Conservation (phyloP, 1,140 invertebrate species). For the Drosophila malerkotliana region DNA sequence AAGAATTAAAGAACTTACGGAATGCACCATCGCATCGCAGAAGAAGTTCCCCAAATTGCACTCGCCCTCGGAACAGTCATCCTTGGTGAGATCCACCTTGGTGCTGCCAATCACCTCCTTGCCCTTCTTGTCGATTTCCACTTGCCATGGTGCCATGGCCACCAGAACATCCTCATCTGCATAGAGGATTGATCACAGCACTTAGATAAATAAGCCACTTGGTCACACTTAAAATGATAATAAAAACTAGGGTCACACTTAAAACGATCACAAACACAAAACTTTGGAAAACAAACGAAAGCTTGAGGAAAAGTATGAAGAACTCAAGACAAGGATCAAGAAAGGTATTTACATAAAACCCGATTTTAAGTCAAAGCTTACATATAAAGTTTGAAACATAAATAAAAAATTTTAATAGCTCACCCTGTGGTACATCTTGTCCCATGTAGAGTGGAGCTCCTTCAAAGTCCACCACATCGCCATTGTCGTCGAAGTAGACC, state of each 20-base stretch:
- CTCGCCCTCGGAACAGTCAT: conserved; percentile 86
- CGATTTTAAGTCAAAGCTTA: background rate
- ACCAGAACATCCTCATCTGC: conserved; percentile 83
- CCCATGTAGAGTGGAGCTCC: conserved; percentile 91
- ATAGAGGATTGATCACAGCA: conserved; percentile 1
- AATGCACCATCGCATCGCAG: conserved; percentile 89
- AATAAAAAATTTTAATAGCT: conserved; percentile 2
- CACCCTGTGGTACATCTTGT: conserved; percentile 87
- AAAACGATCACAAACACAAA: background rate
- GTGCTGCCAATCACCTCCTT: conserved; percentile 86
- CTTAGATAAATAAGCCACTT: background rate
- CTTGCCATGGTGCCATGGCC: conserved; percentile 86
- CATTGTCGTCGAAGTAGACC: conserved; percentile 89
- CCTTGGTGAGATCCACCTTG: conserved; percentile 86
- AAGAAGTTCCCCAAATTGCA: conserved; percentile 92
- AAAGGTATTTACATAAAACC: background rate
- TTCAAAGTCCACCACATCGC: conserved; percentile 88
- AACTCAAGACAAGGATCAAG: background rate
- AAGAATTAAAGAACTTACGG: conserved; percentile 47
- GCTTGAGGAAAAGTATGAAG: background rate
- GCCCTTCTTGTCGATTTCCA: conserved; percentile 86
- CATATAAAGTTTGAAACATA: background rate
- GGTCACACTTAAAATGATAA: background rate
- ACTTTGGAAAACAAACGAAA: background rate
- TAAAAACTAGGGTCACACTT: background rate